Conservation (phyloP, 2,113 vertebrate species). For the Heteronetta atricapilla region DNA sequence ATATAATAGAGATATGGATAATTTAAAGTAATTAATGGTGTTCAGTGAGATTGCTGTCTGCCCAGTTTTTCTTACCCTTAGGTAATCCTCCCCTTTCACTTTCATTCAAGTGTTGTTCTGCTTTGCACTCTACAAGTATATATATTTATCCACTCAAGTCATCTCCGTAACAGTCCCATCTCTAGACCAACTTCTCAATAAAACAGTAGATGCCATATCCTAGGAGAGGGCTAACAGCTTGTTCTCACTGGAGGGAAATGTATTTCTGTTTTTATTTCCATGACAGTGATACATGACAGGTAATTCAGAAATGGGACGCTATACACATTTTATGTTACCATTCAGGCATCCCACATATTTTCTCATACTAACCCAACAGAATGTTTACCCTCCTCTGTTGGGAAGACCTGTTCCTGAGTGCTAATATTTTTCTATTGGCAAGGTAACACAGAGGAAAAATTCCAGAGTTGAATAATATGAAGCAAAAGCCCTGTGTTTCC, state of each 20-base stretch:
- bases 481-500: background rate
- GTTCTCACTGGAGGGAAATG: background rate
- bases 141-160: background rate
- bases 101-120: background rate
- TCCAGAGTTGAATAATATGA: background rate
- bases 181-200: background rate
- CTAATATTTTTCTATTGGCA: background rate
- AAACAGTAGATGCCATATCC: background rate
- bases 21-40: background rate
- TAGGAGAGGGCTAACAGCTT: background rate
- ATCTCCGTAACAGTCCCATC: background rate
- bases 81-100: background rate
- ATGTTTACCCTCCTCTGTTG: background rate
- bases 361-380: background rate
- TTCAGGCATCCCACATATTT: background rate
- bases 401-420: background rate
- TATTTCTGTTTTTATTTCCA: background rate
- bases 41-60: background rate
- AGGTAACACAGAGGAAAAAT: background rate
- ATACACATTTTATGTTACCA: background rate
- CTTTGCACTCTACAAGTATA: constrained; percentile 5
- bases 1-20: background rate
- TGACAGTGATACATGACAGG: background rate
- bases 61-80: background rate
- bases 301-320: background rate